A percentile compares a stretch with the other conserved stretches of the same genome.
Evolutionary conservation across 2,797 vertebrate species (phyloP).

Genomic region (Microctenopoma lineatum): DNA sequence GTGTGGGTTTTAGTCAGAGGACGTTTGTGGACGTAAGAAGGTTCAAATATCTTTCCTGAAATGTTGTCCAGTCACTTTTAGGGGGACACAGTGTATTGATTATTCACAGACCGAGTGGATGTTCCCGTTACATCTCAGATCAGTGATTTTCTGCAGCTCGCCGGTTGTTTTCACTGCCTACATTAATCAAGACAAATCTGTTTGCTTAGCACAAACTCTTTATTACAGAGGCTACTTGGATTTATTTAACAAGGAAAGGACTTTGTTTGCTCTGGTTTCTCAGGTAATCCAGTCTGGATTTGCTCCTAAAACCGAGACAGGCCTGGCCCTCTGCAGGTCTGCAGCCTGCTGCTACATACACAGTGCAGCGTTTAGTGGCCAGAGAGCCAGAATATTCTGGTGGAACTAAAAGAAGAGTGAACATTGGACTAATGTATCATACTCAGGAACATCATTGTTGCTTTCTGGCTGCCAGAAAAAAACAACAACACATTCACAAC

Average conservation of each 20-base stretch:
- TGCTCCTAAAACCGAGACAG: conserved; percentile 27
- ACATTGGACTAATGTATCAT: not conserved
- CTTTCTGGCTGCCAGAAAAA: not conserved
- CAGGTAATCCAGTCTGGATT: conserved; percentile 44
- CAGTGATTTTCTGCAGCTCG: conserved; percentile 30
- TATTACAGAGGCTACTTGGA: conserved; percentile 24
- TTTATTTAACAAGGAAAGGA: conserved; percentile 40
- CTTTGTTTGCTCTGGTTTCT: conserved; percentile 37
- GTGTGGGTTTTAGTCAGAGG: not conserved
- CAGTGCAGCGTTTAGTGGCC: too few species aligned
- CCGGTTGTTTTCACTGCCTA: conserved; percentile 29
- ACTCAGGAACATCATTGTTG: too few species aligned
- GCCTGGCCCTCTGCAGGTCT: conserved; percentile 14
- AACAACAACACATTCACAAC: not conserved
- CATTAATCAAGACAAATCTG: conserved; percentile 35
- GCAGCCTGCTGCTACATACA: conserved; percentile 51
- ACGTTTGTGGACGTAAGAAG: not conserved
- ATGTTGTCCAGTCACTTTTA: conserved; percentile 29
- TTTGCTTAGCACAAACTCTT: conserved; percentile 46
- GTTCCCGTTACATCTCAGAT: too few species aligned
- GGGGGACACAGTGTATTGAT: conserved; percentile 39
- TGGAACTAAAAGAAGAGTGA: too few species aligned
- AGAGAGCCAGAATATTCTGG: too few species aligned
- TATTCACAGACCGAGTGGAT: conserved; percentile 21
- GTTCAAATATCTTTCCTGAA: not conserved